Base-by-base conservation (phyloP, 2,113 vertebrate species). In the Nycticorax nycticorax region DNA sequence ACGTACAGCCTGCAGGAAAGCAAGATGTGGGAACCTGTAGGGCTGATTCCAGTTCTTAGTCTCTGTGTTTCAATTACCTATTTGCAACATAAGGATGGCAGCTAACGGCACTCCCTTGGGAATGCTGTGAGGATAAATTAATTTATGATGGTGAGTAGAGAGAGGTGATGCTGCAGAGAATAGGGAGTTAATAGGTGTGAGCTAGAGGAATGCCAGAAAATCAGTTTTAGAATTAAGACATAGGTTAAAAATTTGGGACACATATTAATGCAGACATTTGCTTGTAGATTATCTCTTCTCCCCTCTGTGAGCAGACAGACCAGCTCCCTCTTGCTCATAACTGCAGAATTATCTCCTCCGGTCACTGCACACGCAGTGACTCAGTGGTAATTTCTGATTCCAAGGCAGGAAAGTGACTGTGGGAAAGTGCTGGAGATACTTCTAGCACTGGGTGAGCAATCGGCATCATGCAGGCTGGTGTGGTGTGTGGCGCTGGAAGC, bases 361-460 rank as follows among this genome's bases (percentile, higher is more conserved):
- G 72, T 80, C 48, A 60, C 59, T 89, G 89, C 68, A 39, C 45
- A 66, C 0, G 0, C 33, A 69, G 52, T 92, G 87, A 91, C 64
- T 89, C 64, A 50, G 59, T 91, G 76, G 68, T 84, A 62, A 81
- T 91, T 91, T 66, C n/a, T 67, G 64, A 74, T 89, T 91, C 59
- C 67, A 56, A 94, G 68, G 55, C 48, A 88, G 35, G 8, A 43
- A 92, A 77, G 53, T 57, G 67, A 26, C 45, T 62, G 60, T 56
- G 60, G 69, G 14, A 55, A 88, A 91, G 33, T 24, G 8, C 59
- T 41, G 37, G 52, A 87, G 73, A 66, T 32, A 17, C 37, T 86
- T 76, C 19, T 35, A 77, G 39, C 45, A 21, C 21, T 13, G 35
- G 9, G 11, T 76, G 48, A 83, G 33, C 67, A 56, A n/a, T 72